A percentile compares a stretch with the other conserved stretches of the same genome.
Evolutionary conservation across 2,888 invertebrate genomes (phyloP).

Genomic region (Helobdella robusta): DNA sequence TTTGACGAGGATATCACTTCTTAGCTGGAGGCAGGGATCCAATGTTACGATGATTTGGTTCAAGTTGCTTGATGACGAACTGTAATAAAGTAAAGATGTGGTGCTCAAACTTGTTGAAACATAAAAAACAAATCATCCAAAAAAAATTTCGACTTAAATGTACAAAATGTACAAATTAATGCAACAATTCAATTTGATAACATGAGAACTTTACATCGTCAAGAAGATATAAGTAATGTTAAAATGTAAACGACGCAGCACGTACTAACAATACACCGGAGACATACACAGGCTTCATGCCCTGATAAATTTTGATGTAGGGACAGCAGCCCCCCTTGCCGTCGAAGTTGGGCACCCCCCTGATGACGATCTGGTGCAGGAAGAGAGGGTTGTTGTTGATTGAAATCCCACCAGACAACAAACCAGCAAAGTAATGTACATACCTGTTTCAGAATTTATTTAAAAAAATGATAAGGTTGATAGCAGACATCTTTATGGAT

Average conservation of each 20-base stretch:
- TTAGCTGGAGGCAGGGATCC: constrained; percentile 64
- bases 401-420: constrained; percentile 75
- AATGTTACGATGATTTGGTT: constrained; percentile 61
- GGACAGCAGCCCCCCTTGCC: constrained; percentile 54
- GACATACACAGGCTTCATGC: constrained; percentile 76
- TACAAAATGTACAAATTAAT: neutral
- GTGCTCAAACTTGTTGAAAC: neutral
- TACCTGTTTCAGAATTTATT: too few species aligned
- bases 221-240: neutral
- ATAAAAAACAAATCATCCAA: neutral
- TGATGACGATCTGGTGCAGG: constrained; percentile 73
- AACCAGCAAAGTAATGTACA: constrained; percentile 80
- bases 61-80: constrained; percentile 8
- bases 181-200: neutral
- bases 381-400: constrained; percentile 78
- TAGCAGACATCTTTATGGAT: too few species aligned
- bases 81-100: too few species aligned
- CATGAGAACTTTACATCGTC: neutral
- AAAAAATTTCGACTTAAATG: neutral
- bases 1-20: constrained; percentile 81
- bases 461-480: too few species aligned
- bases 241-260: neutral
- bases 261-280: constrained; percentile 62
- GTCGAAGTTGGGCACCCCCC: constrained; percentile 69
- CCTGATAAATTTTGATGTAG: constrained; percentile 68